A percentile compares a stretch with the other conserved stretches of the same genome.
These are phyloP conservation scores for Nettapus auritus DNA, from an alignment of 2,113 vertebrate species.

Conservation along the genomic window DNA sequence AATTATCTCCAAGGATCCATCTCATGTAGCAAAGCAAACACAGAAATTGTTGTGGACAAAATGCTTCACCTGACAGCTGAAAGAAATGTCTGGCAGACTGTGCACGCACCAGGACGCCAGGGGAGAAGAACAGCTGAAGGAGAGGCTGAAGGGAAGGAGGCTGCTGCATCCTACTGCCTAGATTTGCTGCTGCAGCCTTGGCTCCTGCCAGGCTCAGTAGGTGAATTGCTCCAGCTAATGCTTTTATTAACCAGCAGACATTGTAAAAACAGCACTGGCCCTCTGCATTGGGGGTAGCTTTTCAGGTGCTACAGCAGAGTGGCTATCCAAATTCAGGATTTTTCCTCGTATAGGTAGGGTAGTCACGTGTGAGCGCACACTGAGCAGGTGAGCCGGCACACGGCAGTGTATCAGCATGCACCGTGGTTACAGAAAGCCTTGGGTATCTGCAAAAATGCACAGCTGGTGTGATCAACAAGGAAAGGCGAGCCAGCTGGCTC, in stretches of 20 bases:
- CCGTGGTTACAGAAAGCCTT: accelerated
- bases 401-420: accelerated
- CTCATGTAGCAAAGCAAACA: neutral
- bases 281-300: accelerated
- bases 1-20: neutral
- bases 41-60: neutral
- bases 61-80: neutral
- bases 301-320: neutral
- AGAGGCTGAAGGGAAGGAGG: neutral
- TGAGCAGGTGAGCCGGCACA: neutral
- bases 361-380: accelerated
- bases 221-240: neutral
- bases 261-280: accelerated
- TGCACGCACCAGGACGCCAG: accelerated
- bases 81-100: neutral
- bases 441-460: accelerated
- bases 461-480: neutral
- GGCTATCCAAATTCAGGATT: accelerated
- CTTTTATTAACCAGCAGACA: accelerated
- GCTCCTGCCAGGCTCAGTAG: accelerated
- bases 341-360: accelerated
- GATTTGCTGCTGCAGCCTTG: accelerated
- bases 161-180: accelerated
- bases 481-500: neutral
- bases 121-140: neutral